These are phyloP conservation scores for Lophura nycthemera DNA, from an alignment of 2,113 vertebrate genomes.

Conservation along the genomic window DNA sequence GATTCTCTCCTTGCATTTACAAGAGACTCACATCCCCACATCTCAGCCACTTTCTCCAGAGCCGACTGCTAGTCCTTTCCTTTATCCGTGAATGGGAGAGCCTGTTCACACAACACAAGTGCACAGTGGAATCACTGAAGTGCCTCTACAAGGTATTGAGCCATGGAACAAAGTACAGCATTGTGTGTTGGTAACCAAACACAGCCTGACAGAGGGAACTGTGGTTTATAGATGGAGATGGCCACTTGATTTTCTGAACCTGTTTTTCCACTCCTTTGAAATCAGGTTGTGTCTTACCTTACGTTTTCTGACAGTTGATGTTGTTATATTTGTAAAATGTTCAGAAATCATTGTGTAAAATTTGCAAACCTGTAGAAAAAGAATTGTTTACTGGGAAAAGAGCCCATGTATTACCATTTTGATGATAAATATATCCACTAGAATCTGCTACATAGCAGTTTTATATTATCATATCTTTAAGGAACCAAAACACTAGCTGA, in stretches of 20 bases:
- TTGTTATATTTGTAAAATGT: background rate
- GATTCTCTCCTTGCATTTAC: background rate
- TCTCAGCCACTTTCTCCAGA: background rate
- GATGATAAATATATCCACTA: background rate
- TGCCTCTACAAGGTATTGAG: background rate
- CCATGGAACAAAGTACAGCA: background rate
- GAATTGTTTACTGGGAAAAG: background rate
- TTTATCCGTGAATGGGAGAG: background rate
- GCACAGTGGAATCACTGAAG: fast-evolving
- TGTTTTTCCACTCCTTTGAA: background rate
- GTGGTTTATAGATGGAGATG: background rate
- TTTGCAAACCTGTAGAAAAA: background rate
- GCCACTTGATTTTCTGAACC: background rate
- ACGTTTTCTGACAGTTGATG: background rate
- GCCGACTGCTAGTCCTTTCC: background rate
- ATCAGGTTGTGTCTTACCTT: background rate
- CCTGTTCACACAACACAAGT: fast-evolving
- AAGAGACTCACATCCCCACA: background rate
- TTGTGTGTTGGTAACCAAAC: background rate
- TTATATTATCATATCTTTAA: background rate
- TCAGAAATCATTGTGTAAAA: background rate
- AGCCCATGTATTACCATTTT: background rate
- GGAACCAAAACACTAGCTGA: background rate
- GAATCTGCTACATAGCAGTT: background rate
- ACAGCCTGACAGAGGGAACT: background rate